Evolutionary conservation across 2,888 invertebrate genomes (phyloP), one percentile per base, ranked within the genome.

Genomic region (Lepeophtheirus nordmannii): DNA sequence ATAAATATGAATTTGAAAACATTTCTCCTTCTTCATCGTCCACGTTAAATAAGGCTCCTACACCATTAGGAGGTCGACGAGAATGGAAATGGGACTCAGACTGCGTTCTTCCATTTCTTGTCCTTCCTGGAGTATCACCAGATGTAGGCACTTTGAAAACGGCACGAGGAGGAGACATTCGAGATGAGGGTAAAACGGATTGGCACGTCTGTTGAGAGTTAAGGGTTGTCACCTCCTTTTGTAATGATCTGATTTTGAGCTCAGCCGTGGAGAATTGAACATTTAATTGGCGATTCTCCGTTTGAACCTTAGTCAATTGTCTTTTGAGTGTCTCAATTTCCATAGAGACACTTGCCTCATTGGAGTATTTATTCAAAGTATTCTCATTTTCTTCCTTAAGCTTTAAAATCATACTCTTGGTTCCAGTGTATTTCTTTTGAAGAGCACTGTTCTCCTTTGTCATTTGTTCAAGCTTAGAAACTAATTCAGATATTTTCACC

Each of bases 1-100:
- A 22, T 17, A 65, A 38, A 39, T 65, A 65, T n/a, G 65, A 65
- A 23, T 53, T 65, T 1, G 65, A 65, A 30, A 65, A 65, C 58
- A 65, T 58, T 39, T 65, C 65, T 23, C 65, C 65, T 1, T 22
- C 58, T 23, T 65, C 65, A 10, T 65, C 65, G 30, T 65, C 65
- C 23, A 56, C 23, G 58, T 23, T 46, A 38, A 65, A 58, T 17
- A 65, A 17, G 58, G 65, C 56, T 9, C 65, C 65, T n/a, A 23
- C 30, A 12, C 58, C 58, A 8, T 23, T 37, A 8, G 65, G 65
- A 38, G 65, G 65, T 11, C 58, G 58, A 1, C 65, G 56, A 10
- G 22, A 10, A 30, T 30, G 2, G 10, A 38, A 23, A 2, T 23
- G 8, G 1, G 56, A 23, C 23, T 65, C 65, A 7, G 57, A 57